Evolutionary conservation across 2,888 invertebrate genomes (phyloP).

Genomic region (Noctua comes): DNA sequence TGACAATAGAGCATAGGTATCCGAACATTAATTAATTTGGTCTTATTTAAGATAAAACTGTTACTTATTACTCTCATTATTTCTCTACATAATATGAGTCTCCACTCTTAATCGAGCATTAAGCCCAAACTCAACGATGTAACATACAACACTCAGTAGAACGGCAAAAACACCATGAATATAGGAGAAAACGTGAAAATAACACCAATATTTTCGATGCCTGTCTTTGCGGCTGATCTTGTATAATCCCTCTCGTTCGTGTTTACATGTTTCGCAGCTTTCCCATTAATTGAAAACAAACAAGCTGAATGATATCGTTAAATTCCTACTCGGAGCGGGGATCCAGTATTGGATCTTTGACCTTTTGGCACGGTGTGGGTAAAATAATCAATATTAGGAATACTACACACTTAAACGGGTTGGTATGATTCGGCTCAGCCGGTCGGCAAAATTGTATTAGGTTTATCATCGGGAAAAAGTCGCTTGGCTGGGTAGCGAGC

Average conservation of each 20-base stretch:
- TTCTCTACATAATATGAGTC: not conserved
- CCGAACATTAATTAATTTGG: not conserved
- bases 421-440: not conserved
- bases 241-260: slow-evolving; percentile 54
- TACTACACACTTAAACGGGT: not conserved
- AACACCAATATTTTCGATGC: slow-evolving; percentile 35
- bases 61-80: not conserved
- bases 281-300: slow-evolving; percentile 69
- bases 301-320: slow-evolving; percentile 58
- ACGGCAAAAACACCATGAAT: slow-evolving; percentile 11
- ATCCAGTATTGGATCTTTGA: slow-evolving; percentile 19
- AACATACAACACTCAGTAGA: not conserved
- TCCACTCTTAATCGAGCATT: not conserved
- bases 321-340: slow-evolving; percentile 29
- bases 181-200: slow-evolving; percentile 36
- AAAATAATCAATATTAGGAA: slow-evolving; percentile 29
- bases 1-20: not conserved
- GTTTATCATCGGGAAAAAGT: not conserved
- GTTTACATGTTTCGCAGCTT: slow-evolving; percentile 56
- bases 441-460: not conserved
- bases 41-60: not conserved
- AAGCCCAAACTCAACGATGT: not conserved
- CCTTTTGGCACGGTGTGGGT: slow-evolving; percentile 24
- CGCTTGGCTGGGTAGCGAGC: not conserved
- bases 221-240: slow-evolving; percentile 39